Evolutionary conservation across 2,113 vertebrate genomes (phyloP).

Genomic region (Apaloderma vittatum): DNA sequence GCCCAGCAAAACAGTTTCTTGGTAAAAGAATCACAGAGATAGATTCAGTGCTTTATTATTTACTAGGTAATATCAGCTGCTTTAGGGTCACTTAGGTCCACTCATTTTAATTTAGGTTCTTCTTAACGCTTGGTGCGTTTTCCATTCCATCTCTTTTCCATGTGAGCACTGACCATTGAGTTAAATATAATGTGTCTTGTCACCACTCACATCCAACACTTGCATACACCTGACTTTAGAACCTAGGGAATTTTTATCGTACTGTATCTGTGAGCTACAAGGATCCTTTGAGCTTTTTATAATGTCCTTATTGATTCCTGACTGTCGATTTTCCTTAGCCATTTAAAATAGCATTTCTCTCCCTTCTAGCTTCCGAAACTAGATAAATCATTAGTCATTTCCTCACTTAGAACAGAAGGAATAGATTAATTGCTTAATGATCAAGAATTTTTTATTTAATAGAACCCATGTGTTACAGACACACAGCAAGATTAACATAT

Average conservation of each 20-base stretch:
- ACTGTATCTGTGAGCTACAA: not conserved
- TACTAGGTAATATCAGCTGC: not conserved
- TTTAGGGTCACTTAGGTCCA: not conserved
- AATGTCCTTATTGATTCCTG: not conserved
- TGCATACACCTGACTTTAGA: not conserved
- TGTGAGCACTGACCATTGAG: not conserved
- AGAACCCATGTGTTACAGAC: not conserved
- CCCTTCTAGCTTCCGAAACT: not conserved
- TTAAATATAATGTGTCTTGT: not conserved
- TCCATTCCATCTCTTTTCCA: not conserved
- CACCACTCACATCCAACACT: not conserved
- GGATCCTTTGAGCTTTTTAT: not conserved
- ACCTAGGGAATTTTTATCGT: not conserved
- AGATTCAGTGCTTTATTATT: not conserved
- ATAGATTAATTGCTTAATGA: conserved; percentile 7
- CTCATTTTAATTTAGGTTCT: not conserved
- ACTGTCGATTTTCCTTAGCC: not conserved
- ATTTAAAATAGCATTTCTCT: not conserved
- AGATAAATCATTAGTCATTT: not conserved
- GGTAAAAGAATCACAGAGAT: not conserved
- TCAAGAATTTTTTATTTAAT: not conserved
- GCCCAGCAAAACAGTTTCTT: not conserved
- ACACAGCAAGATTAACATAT: not conserved
- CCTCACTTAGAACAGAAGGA: not conserved
- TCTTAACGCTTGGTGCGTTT: accelerated